Evolutionary conservation across 2,797 vertebrate genomes (phyloP), one percentile per base, ranked within the genome.

Genomic region (Malurus splendens): DNA sequence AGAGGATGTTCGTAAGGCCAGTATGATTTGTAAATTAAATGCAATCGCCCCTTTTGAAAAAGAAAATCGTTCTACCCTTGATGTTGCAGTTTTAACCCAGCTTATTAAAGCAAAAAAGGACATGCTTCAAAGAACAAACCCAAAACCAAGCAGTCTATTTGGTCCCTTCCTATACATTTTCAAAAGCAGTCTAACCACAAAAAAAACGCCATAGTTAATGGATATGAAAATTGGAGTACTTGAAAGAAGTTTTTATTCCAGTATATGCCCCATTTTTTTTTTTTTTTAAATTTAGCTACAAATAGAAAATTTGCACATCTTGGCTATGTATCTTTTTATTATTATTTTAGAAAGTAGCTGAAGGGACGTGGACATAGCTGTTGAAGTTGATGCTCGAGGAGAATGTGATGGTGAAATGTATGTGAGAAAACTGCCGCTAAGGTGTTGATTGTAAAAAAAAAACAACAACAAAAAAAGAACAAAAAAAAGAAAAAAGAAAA

Each of bases 241-340:
- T 91, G 90, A 93, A 96, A 91, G 91, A 93, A 91, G 94, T 94
- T 96, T 88, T 96, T 91, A 95, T 96, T 97, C 96, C 86, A 89
- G 95, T 94, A 88, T 95, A 78, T 89, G 90, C 85, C 92, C 94
- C 94, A 1, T 42, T 91, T 59, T 72, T 89, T 57, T 80, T 89
- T 90, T 89, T 71, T 45, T 32, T 32, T 32, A 17, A 2, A 94
- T 93, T 95, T 95, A 95, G 96, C 95, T 96, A 98, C 97, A 93
- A 95, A 94, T 97, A 98, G 97, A 97, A 97, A 96, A 98, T 98
- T 98, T 98, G 98, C 98, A 98, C 98, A 98, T 98, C 97, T 97
- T 97, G 96, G 98, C 97, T 97, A 96, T 93, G 92, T 97, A 96
- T 95, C 94, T 96, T 93, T 92, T 97, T 97, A 93, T 95, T 96